These are phyloP conservation scores for Wiebesia pumilae DNA, from an alignment of 1,140 invertebrate species.

Conservation along the genomic window DNA sequence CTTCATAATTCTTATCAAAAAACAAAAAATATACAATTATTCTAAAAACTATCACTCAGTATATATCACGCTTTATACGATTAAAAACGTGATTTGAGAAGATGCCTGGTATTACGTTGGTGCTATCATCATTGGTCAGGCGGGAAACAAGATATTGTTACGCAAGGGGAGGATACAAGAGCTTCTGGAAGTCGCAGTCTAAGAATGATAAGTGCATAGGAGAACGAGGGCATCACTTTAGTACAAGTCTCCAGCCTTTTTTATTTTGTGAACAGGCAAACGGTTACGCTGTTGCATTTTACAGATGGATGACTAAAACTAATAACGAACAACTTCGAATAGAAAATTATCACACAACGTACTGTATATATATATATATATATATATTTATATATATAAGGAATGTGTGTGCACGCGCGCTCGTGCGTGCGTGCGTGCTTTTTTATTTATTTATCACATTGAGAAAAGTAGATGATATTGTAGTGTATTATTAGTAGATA, in stretches of 20 bases:
- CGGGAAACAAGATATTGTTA: neutral
- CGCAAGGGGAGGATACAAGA: neutral
- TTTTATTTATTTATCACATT: neutral
- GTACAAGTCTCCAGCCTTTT: neutral
- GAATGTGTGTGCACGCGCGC: too few relatives aligned
- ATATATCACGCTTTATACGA: neutral
- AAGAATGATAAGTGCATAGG: neutral
- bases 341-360: conserved; percentile 20
- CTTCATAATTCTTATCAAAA: conserved; percentile 11
- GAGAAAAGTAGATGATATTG: neutral
- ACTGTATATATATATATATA: conserved; percentile 21
- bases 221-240: neutral
- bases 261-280: neutral
- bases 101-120: neutral
- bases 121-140: neutral
- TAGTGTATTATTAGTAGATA: neutral
- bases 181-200: neutral
- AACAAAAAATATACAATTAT: neutral
- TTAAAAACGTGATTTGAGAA: neutral
- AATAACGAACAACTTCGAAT: neutral
- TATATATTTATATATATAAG: too few relatives aligned
- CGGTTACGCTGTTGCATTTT: neutral
- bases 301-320: neutral
- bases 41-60: neutral
- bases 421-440: too few relatives aligned